Conservation (phyloP, 2,888 invertebrate genomes). For the Rapana venosa region DNA sequence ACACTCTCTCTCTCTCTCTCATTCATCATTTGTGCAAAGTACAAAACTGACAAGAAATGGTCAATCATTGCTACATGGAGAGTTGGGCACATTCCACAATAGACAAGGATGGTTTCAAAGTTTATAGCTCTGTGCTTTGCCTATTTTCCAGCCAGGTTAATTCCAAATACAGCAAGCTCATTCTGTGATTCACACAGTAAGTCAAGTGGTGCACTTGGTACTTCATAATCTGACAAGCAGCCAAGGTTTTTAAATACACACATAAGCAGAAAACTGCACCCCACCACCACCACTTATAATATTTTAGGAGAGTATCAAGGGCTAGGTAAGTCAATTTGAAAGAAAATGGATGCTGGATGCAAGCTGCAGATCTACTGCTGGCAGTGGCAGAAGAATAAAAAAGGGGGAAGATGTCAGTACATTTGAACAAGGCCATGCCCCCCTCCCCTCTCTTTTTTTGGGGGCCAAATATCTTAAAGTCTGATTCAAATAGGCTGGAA, state of each 20-base stretch:
- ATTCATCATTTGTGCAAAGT: background rate
- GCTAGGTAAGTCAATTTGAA: slow-evolving; percentile 15
- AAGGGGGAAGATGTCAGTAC: background rate
- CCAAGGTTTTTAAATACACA: background rate
- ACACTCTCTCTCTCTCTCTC: background rate
- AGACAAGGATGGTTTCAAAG: slow-evolving; percentile 2
- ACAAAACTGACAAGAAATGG: background rate
- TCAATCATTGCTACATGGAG: slow-evolving; percentile 35
- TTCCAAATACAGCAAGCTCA: slow-evolving; percentile 40
- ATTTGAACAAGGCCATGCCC: slow-evolving; percentile 36
- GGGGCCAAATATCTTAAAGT: no score
- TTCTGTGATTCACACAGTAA: slow-evolving; percentile 20
- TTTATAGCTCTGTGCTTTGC: slow-evolving; percentile 32
- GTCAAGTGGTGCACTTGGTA: slow-evolving; percentile 33
- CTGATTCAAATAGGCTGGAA: slow-evolving; percentile 25
- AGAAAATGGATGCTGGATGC: slow-evolving; percentile 32
- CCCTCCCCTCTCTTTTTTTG: background rate
- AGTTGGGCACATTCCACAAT: slow-evolving; percentile 40
- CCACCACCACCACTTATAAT: slow-evolving; percentile 33
- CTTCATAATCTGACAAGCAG: background rate
- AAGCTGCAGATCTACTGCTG: slow-evolving; percentile 35
- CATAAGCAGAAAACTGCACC: slow-evolving; percentile 23
- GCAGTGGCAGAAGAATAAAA: background rate
- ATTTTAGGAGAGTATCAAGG: background rate
- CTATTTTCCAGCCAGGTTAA: slow-evolving; percentile 39